Conservation (phyloP, 2,113 vertebrate genomes). For the Trematocara zebra region DNA sequence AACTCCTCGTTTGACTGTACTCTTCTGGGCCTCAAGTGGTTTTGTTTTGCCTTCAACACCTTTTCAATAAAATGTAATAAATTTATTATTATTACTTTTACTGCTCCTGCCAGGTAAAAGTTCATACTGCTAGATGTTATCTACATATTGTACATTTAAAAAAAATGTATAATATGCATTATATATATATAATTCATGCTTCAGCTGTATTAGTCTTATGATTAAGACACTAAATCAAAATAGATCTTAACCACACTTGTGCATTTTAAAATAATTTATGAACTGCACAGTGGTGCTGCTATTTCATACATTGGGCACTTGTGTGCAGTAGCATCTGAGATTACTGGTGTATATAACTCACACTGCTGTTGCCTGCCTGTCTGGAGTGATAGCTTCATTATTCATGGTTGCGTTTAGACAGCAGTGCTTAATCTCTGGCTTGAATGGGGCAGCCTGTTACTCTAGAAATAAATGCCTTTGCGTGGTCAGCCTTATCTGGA, state of each 20-base stretch:
- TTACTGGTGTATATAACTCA: constrained; percentile 53
- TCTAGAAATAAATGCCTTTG: constrained; percentile 36
- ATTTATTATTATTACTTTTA: not conserved
- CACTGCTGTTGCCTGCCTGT: constrained; percentile 62
- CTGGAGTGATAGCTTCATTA: constrained; percentile 72
- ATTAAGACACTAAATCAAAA: not conserved
- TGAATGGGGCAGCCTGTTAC: constrained; percentile 46
- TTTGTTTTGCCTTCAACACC: no score
- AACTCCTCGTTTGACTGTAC: no score
- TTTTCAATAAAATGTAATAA: no score
- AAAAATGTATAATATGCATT: not conserved
- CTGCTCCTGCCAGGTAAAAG: not conserved
- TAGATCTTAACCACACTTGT: not conserved
- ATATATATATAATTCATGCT: not conserved
- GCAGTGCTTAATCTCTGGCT: constrained; percentile 67
- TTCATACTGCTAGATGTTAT: not conserved
- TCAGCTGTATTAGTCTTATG: not conserved
- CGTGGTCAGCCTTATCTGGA: constrained; percentile 42
- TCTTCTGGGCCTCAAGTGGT: no score
- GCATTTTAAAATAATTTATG: constrained; percentile 43
- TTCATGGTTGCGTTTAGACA: constrained; percentile 75
- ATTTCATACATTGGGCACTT: constrained; percentile 27
- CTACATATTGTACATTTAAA: not conserved
- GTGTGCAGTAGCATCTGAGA: constrained; percentile 42
- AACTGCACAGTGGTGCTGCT: constrained; percentile 7